Evolutionary conservation across 2,888 invertebrate species (phyloP).

Genomic region (Augochlorella aurata): DNA sequence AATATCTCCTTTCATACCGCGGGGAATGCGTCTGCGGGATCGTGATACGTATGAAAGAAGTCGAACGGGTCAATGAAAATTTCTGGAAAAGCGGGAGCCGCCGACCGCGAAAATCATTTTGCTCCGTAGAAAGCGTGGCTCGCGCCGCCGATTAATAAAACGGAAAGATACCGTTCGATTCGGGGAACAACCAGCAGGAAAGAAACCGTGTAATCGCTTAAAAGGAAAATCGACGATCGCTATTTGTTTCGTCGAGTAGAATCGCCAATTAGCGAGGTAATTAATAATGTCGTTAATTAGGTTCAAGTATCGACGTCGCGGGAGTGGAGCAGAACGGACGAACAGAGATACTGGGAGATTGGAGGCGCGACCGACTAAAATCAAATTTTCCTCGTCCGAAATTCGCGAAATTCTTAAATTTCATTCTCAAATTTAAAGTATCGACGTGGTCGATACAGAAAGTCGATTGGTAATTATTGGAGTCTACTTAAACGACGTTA

Average conservation of each 20-base stretch:
- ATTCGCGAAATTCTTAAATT: neutral
- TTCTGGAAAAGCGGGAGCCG: neutral
- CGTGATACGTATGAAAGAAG: neutral
- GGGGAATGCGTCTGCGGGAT: neutral
- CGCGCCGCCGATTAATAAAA: neutral
- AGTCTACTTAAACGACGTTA: no score
- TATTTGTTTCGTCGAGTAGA: conserved; percentile 3
- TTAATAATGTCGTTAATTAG: conserved; percentile 49
- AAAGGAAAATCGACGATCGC: conserved; percentile 11
- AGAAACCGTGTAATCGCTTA: neutral
- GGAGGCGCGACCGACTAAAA: neutral
- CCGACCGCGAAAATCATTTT: neutral
- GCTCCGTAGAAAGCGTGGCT: neutral
- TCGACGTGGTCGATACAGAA: no score
- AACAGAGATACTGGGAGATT: neutral
- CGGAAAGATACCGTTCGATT: neutral
- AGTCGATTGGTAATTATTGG: no score
- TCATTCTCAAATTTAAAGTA: no score
- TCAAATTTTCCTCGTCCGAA: neutral
- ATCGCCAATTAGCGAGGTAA: conserved; percentile 36
- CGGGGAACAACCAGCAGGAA: neutral
- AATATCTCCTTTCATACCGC: neutral
- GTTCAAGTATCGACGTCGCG: conserved; percentile 28
- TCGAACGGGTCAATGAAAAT: conserved; percentile 1
- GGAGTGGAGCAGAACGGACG: neutral